Base-by-base conservation (phyloP, 2,113 vertebrate species). In the Etheostoma spectabile region DNA sequence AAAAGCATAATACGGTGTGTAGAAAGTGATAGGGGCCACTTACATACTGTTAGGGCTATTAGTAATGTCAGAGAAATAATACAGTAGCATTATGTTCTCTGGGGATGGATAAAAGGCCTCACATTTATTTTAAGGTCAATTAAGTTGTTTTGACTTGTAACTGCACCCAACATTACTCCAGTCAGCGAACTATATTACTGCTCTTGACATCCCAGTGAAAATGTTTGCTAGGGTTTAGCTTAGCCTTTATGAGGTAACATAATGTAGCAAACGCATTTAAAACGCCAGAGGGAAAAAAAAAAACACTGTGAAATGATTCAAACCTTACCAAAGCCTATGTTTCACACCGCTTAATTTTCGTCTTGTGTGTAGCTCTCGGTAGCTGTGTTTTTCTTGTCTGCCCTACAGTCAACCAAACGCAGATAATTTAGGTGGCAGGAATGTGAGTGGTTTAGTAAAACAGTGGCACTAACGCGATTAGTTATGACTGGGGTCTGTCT, bases 321-420 rank as follows among this genome's bases (percentile, higher is more conserved):
- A 74, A 82, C 1, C 72, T 82, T 48, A 86, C 81, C 77, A 51
- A 53, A 49, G 56, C 27, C 19, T 59, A n/a, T 68, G 33, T 74
- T 48, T 27, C 27, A 62, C 57, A 38, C 72, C 16, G 73, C 14
- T 38, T 42, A 8, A 12, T 49, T 83, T 33, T 1, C 49, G 73
- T 67, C 19, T 24, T 42, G 53, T 62, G 19, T 1, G 30, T 56
- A 46, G 53, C 79, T 75, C 4, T 76, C 57, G 42, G 60, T 53
- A 2, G 59, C 62, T 57, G 55, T 14, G 11, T 55, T 51, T 53
- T 21, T 61, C 42, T 35, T 46, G 62, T 65, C 56, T 68, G 75
- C 2, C 24, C 49, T 15, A 4, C 3, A 33, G 48, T 21, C 53
- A 59, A 11, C 57, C 35, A n/a, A 27, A 33, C 13, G 6, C 74